These are phyloP conservation scores for Cherax quadricarinatus DNA, from an alignment of 1,140 invertebrate genomes.

Conservation along the genomic window DNA sequence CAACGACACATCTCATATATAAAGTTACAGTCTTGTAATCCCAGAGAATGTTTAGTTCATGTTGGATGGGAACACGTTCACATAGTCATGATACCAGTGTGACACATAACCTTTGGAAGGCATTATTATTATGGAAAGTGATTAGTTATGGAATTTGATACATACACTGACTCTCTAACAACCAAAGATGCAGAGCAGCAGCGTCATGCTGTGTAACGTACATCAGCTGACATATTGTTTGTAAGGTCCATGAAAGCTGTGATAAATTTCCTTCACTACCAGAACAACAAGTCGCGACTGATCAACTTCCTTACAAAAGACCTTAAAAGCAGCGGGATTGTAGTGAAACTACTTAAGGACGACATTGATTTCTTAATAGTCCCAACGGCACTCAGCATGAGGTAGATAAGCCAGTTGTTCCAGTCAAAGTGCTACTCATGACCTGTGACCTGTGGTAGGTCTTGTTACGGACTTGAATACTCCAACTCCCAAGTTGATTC, in stretches of 20 bases:
- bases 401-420: background rate
- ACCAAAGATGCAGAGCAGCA: slow-evolving; percentile 5
- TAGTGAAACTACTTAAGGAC: background rate
- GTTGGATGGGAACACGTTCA: too few relatives aligned
- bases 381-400: slow-evolving; percentile 1
- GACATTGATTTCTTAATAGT: background rate
- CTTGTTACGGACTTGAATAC: too few relatives aligned
- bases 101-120: too few relatives aligned
- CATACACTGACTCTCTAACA: background rate
- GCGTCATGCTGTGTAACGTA: background rate
- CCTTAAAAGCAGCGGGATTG: slow-evolving; percentile 1
- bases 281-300: background rate
- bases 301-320: background rate
- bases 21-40: too few relatives aligned
- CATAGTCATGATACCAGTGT: too few relatives aligned
- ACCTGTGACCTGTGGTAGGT: too few relatives aligned
- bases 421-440: background rate
- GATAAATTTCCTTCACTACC: background rate
- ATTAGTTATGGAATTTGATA: too few relatives aligned
- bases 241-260: background rate
- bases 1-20: too few relatives aligned
- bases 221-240: slow-evolving; percentile 2
- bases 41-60: too few relatives aligned
- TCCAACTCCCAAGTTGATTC: too few relatives aligned
- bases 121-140: too few relatives aligned